Percentiles rank a stretch among this genome's conserved stretches.
phyloP scores from a whole-genome alignment of 2,888 invertebrate species.

The Diogma glabrata region DNA sequence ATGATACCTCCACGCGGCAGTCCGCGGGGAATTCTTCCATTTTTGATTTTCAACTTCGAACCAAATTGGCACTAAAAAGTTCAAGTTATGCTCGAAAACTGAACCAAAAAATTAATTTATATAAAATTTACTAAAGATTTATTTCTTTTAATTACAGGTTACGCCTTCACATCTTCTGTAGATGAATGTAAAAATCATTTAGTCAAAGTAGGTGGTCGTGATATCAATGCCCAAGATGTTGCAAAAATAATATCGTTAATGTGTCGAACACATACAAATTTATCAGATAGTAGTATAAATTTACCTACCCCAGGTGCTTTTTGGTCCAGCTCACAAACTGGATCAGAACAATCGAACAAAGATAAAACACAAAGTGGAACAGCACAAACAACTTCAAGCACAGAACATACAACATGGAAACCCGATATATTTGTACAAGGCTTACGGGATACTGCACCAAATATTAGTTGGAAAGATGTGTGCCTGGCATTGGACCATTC shows the following conservation, averaged over 20 bases:
- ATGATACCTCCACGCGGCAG: too few relatives aligned
- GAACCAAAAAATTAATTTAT: too few relatives aligned
- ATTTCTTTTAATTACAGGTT: too few relatives aligned
- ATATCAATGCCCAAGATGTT: slow-evolving; percentile 71
- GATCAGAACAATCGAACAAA: slow-evolving; percentile 25
- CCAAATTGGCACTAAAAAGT: too few relatives aligned
- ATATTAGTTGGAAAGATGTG: slow-evolving; percentile 86
- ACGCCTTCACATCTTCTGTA: slow-evolving; percentile 71
- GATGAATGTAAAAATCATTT: slow-evolving; percentile 83
- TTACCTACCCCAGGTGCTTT: slow-evolving; percentile 54
- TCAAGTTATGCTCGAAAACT: too few relatives aligned
- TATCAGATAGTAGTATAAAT: slow-evolving; percentile 57
- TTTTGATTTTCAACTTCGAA: too few relatives aligned
- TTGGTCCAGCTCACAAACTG: slow-evolving; percentile 36
- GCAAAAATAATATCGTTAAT: slow-evolving; percentile 78
- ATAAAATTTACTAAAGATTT: too few relatives aligned
- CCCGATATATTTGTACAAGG: slow-evolving; percentile 86
- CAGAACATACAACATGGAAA: slow-evolving; percentile 54
- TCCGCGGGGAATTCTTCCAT: too few relatives aligned
- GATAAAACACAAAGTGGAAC: slow-evolving; percentile 20
- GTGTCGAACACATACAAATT: slow-evolving; percentile 61
- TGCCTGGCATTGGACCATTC: slow-evolving; percentile 83
- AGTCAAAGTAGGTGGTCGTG: slow-evolving; percentile 67
- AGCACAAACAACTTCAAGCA: slow-evolving; percentile 18
- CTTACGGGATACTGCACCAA: slow-evolving; percentile 78